Conservation (phyloP, 2,113 vertebrate genomes). For the Equus przewalskii region DNA sequence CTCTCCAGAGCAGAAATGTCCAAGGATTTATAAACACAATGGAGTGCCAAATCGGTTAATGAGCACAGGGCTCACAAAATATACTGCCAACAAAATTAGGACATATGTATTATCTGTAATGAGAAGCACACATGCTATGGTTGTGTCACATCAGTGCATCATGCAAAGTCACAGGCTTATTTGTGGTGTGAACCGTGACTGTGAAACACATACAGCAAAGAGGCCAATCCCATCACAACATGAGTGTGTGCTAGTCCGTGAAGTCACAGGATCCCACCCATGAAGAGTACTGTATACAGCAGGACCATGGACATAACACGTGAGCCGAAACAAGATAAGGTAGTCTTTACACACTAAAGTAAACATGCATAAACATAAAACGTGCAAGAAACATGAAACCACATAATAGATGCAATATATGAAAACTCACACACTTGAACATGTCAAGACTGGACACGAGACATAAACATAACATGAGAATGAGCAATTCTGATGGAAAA, state of each 20-base stretch:
- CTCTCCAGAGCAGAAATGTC: not conserved
- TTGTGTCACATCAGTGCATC: not conserved
- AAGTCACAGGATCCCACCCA: not conserved
- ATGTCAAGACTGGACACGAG: not conserved
- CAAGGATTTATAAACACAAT: not conserved
- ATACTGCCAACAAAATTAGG: not conserved
- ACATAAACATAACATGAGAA: not conserved
- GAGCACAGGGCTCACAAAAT: not conserved
- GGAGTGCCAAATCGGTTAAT: not conserved
- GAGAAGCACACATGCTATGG: not conserved
- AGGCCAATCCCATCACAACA: not conserved
- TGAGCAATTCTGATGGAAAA: slow-evolving; percentile 38
- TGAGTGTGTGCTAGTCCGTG: not conserved
- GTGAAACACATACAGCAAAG: not conserved
- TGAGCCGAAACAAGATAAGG: not conserved
- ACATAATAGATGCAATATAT: not conserved
- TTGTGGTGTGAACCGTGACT: not conserved
- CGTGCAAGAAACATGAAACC: not conserved
- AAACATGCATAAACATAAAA: not conserved
- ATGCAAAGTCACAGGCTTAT: not conserved
- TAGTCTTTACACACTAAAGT: not conserved
- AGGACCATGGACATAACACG: not conserved
- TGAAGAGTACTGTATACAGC: not conserved
- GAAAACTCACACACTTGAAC: not conserved
- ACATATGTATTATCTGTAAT: slow-evolving; percentile 3